A percentile compares a stretch with the other conserved stretches of the same genome.
These are phyloP conservation scores for Danionella cerebrum DNA, from an alignment of 2,113 vertebrate species.

Conservation along the genomic window DNA sequence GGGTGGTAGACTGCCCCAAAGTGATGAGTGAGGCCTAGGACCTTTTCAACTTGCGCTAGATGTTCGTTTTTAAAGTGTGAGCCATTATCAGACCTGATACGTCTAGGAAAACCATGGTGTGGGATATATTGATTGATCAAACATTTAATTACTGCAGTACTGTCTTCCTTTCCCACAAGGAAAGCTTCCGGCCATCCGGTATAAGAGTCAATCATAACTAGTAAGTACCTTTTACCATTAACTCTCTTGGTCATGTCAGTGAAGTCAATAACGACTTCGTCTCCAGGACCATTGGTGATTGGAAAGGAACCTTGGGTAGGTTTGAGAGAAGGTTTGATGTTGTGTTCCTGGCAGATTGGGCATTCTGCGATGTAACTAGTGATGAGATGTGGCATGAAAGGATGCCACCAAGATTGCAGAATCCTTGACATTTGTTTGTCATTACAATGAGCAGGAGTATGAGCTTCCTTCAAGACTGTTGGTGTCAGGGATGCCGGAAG, in stretches of 20 bases:
- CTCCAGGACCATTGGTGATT: background rate
- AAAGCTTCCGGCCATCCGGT: background rate
- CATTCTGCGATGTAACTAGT: background rate
- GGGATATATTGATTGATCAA: conserved; percentile 9
- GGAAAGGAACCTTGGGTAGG: background rate
- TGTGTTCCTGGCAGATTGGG: background rate
- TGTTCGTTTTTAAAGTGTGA: background rate
- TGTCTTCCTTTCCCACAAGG: background rate
- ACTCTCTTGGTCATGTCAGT: background rate
- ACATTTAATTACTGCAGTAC: background rate
- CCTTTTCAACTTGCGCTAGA: background rate
- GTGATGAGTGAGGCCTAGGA: background rate
- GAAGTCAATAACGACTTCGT: background rate
- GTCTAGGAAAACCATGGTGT: background rate
- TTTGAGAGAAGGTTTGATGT: background rate
- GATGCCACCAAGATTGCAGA: background rate
- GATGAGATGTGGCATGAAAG: background rate
- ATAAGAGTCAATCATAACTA: background rate
- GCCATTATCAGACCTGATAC: background rate
- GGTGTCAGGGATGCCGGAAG: background rate
- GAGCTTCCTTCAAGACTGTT: background rate
- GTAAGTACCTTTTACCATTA: background rate
- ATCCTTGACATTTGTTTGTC: background rate
- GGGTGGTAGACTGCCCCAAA: conserved; percentile 6
- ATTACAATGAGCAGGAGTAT: background rate